Base-by-base conservation (phyloP, 2,888 invertebrate genomes). In the Sericinus montela region DNA sequence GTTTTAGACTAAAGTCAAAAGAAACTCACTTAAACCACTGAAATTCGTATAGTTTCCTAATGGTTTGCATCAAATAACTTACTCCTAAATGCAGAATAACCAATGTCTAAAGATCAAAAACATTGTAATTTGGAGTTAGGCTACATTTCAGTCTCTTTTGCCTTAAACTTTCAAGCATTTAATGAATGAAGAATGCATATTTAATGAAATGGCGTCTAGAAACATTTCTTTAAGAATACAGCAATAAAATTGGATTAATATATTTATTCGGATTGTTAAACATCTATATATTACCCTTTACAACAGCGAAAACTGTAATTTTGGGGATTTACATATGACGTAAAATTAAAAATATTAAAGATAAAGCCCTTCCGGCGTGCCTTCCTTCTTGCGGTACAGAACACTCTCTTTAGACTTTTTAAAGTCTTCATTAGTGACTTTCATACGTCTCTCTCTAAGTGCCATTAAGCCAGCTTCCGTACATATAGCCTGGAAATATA, bases 401-500 rank as follows among this genome's bases (percentile, higher is more conserved):
- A 99, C 99, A 85, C 98, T 99, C 79, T 99, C 99, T 83, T 99
- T 99, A 0, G 99, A 98, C 80, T 99, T 99, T 80, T 97, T 97
- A 80, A 99, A 99, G 84, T 99, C 99, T 81, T 99, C 99, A 88
- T 98, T 98, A 54, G 98, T 99, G 28, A 99, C 99, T 84, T 98
- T 99, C 99, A 99, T 99, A 63, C 99, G 93, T 46, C 99, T 93
- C 80, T 99, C 99, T 56, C 99, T 91, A 42, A 99, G 86, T 3
- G 99, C 99, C 95, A 99, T 96, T 48, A 99, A 89, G 56, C 99
- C 99, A 47, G 98, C 99, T 90, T 99, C 99, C 7, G 99, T 99
- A 81, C 99, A 99, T 79, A 99, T 99, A 11, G 99, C 99, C 95
- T 97, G n/a, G n/a, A n/a, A n/a, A n/a, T n/a, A n/a, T n/a, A n/a